Evolutionary conservation across 64 coral and sea anemone genomes (phyloP).

Genomic region (Montipora efflorescens): DNA sequence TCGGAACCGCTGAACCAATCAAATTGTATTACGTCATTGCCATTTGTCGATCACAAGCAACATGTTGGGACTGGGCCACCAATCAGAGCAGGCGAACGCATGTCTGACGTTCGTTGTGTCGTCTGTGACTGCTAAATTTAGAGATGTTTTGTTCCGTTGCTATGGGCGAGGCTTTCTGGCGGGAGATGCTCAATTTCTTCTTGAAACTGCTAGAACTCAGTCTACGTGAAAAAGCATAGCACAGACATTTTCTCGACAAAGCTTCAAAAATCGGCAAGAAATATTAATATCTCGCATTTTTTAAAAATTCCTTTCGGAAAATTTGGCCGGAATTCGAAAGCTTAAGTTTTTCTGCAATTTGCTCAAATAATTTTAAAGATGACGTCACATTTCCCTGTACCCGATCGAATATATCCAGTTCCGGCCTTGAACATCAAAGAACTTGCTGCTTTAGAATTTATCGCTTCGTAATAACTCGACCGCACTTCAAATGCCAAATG

Average conservation of each 20-base stretch:
- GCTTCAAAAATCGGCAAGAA: background rate
- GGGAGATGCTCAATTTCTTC: conserved; percentile 55
- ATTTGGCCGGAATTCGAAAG: background rate
- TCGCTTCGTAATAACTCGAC: too few species aligned
- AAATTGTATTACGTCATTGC: conserved; percentile 66
- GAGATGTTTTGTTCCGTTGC: conserved; percentile 77
- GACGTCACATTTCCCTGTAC: background rate
- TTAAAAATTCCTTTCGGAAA: background rate
- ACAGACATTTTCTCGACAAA: background rate
- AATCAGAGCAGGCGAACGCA: background rate
- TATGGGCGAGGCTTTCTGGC: conserved; percentile 82
- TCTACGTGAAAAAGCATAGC: conserved; percentile 6
- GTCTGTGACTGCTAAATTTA: conserved; percentile 57
- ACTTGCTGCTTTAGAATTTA: too few species aligned
- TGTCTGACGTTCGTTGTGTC: conserved; percentile 58
- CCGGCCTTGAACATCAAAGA: too few species aligned
- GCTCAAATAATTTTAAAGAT: background rate
- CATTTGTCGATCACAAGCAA: conserved; percentile 14
- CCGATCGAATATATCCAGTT: too few species aligned
- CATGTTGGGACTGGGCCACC: conserved; percentile 26
- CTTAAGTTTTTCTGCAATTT: too few species aligned
- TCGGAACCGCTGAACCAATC: conserved; percentile 72
- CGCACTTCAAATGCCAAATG: background rate
- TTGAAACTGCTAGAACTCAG: conserved; percentile 1
- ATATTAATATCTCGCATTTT: background rate